Evolutionary conservation across 2,888 invertebrate species (phyloP), one percentile per base, ranked within the genome.

Genomic region (Xestoiulus laeticollis): DNA sequence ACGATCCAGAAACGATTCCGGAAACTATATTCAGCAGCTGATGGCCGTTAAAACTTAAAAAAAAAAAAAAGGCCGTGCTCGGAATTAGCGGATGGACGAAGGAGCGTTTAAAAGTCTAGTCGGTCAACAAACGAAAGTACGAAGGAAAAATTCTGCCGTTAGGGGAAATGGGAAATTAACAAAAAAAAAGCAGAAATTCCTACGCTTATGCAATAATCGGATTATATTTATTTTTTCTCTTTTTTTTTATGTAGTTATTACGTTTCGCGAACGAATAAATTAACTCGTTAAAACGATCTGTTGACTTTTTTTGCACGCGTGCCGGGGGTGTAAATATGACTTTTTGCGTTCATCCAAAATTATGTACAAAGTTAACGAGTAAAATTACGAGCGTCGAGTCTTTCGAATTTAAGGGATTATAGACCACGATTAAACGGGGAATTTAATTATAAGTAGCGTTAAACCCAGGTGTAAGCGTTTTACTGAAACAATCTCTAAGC

Each of bases 1-100:
- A 87, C 14, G 44, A 87, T 38, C 59, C 85, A 38, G 85, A 33
- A n/a, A n/a, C n/a, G n/a, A n/a, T n/a, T n/a, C n/a, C n/a, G n/a
- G n/a, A n/a, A 85, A 85, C 48, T 30, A n/a, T 85, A 22, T 30
- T 83, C 19, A 83, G 83, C n/a, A 83, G 30, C 14, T 3, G 38
- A 83, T 43, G n/a, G 59, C 59, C 4, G 59, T n/a, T 59, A n/a
- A 5, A n/a, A 59, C 59, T 59, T n/a, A n/a, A n/a, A n/a, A n/a
- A n/a, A n/a, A n/a, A n/a, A n/a, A n/a, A n/a, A n/a, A n/a, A 59
- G 48, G 59, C 22, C 22, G 59, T 59, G 59, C 22, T n/a, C 2
- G 14, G 22, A 59, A 43, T 8, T 43, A 10, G 43, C 5, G 5
- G 10, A 43, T 43, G n/a, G 59, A 59, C 59, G 59, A n/a, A 8